Percentiles rank a stretch among this genome's conserved stretches.
These are phyloP conservation scores for Gallinago solitaria DNA, from an alignment of 2,797 vertebrate genomes.

Conservation along the genomic window DNA sequence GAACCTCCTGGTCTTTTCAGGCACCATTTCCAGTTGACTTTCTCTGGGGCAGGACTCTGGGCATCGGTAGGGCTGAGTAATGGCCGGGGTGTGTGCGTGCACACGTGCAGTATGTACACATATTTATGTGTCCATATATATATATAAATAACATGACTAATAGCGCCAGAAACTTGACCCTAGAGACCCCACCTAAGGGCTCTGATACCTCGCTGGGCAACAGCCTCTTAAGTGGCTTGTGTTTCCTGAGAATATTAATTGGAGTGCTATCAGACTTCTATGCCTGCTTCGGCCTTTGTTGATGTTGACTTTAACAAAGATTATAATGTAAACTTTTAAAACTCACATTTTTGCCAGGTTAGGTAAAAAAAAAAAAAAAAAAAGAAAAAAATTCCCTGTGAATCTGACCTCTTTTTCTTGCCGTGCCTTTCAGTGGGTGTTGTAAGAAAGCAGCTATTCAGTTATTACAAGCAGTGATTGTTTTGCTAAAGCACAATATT, in stretches of 20 bases:
- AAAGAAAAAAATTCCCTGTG: neutral
- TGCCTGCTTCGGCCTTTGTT: neutral
- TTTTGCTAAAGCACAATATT: conserved; percentile 34
- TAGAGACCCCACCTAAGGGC: neutral
- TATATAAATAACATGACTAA: neutral
- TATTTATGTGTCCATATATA: neutral
- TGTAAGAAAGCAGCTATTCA: conserved; percentile 64
- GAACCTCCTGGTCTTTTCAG: neutral
- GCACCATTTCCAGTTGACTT: neutral
- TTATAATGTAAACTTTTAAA: conserved; percentile 20
- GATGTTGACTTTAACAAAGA: conserved; percentile 42
- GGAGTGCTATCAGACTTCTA: conserved; percentile 14
- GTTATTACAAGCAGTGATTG: conserved; percentile 16
- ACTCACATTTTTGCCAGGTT: neutral
- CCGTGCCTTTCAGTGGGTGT: neutral
- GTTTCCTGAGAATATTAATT: conserved; percentile 34
- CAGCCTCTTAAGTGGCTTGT: conserved; percentile 4
- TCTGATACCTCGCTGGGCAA: neutral
- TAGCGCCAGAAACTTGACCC: neutral
- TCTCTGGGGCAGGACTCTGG: neutral
- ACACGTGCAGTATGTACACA: neutral
- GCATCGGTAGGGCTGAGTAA: neutral
- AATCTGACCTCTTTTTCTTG: neutral
- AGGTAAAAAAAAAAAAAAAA: neutral
- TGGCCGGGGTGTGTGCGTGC: neutral